Conservation (phyloP, 2,797 vertebrate species). For the Hephaestus fuliginosus region DNA sequence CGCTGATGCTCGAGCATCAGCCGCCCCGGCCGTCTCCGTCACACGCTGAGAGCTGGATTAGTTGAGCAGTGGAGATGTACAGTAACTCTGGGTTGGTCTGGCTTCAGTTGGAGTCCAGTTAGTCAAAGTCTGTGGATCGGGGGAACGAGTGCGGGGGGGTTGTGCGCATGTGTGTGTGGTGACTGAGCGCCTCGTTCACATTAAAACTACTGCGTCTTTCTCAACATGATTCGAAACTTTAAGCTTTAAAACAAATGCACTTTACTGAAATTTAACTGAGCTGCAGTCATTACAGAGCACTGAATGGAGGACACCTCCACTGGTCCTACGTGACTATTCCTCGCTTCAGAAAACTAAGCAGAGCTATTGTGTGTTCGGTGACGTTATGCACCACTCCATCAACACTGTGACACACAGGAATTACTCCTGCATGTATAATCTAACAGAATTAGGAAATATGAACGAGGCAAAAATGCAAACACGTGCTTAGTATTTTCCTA, state of each 20-base stretch:
- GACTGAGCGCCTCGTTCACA: constrained; percentile 45
- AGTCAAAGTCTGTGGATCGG: constrained; percentile 18
- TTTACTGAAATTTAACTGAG: constrained; percentile 14
- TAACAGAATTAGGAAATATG: constrained; percentile 35
- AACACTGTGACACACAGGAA: constrained; percentile 13
- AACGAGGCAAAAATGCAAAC: constrained; percentile 42
- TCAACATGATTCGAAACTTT: not conserved
- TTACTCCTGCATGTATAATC: constrained; percentile 11
- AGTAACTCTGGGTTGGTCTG: constrained; percentile 47
- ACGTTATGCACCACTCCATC: constrained; percentile 17
- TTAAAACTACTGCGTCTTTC: constrained; percentile 20
- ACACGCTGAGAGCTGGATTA: constrained; percentile 31
- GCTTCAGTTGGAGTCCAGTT: constrained; percentile 60
- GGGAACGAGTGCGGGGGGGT: constrained; percentile 15
- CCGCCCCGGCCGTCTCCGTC: not conserved
- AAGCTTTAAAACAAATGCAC: not conserved
- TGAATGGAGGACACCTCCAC: constrained; percentile 32
- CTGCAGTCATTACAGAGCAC: constrained; percentile 8
- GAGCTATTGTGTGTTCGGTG: constrained; percentile 27
- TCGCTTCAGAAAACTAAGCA: constrained; percentile 27
- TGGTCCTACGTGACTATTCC: not conserved
- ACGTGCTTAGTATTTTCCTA: constrained; percentile 67
- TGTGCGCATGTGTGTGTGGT: constrained; percentile 14
- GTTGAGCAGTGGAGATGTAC: constrained; percentile 39
- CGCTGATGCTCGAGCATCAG: constrained; percentile 43